Evolutionary conservation across 2,113 vertebrate species (phyloP), one percentile per base, ranked within the genome.

Genomic region (Dendropsophus ebraccatus): DNA sequence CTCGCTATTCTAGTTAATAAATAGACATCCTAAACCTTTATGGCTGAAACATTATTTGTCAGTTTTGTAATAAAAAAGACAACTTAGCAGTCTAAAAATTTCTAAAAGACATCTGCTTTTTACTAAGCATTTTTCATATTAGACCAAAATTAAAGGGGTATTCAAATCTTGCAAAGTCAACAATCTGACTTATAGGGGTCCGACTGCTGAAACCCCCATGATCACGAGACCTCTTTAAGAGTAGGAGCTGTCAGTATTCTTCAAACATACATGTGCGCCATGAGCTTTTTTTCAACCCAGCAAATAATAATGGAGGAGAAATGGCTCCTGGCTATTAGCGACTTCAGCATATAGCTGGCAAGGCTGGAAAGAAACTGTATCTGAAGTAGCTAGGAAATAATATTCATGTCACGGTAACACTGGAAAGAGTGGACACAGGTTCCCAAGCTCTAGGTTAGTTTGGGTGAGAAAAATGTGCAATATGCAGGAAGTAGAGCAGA

Each of bases 391-490:
- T 52, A 76, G 19, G 8, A 19, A 35, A 19, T 19, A 69, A 69
- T 35, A 69, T 69, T 69, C 30, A 50, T 76, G 45, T 76, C 73
- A 50, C 25, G 10, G 21, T 30, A 76, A 50, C 73, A 52, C 21
- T 41, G 41, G n/a, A n/a, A 41, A 41, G 41, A 3, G 8, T 0
- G 62, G 19, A 49, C 2, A 8, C 17, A 49, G 25, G 50, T 54
- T 54, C 50, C 74, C 75, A 35, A 78, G 21, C 19, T 56, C 11
- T 78, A 30, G 50, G 52, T 78, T 30, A 78, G n/a, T 32, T 49
- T 37, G 30, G 75, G 75, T 78, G 19, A 78, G 75, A 56, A 78
- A 52, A 78, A 56, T 28, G 6, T 30, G 52, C n/a, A 76, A 25
- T 50, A 49, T 50, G 73, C 14, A n/a, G 17, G 3, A 76, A 52